These are phyloP conservation scores for Erebia ligea DNA, from an alignment of 2,888 invertebrate species.

Conservation along the genomic window DNA sequence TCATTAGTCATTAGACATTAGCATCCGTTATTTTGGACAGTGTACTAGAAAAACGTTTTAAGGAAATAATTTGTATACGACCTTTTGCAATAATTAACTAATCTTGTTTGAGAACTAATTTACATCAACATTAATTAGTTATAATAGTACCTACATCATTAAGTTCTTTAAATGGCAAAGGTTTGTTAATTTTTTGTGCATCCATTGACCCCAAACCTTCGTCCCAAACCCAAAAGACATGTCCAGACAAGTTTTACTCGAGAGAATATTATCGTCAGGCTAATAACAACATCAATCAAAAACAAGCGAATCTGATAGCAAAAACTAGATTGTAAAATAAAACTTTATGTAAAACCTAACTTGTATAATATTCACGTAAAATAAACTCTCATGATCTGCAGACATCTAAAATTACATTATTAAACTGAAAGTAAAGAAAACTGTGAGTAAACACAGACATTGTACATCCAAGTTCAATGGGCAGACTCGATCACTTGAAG, in stretches of 20 bases:
- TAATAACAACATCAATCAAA: no score
- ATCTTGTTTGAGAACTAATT: neutral
- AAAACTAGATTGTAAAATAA: neutral
- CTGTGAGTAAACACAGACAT: conserved; percentile 52
- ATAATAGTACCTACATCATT: no score
- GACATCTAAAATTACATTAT: conserved; percentile 19
- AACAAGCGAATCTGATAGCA: neutral
- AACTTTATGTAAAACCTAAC: neutral
- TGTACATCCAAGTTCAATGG: conserved; percentile 55
- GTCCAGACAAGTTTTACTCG: no score
- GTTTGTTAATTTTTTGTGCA: no score
- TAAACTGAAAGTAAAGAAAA: conserved; percentile 34
- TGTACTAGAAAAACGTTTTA: conserved; percentile 5
- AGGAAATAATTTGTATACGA: conserved; percentile 17
- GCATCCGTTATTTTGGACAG: conserved; percentile 3
- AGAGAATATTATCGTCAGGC: no score
- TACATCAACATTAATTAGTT: no score
- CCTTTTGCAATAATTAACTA: conserved; percentile 15
- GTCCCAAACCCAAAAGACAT: no score
- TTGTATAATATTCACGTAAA: conserved; percentile 1
- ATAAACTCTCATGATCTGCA: neutral
- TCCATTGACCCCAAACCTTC: no score
- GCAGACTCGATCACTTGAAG: conserved; percentile 57
- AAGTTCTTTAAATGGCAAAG: no score
- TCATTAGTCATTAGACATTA: neutral